phyloP scores from a whole-genome alignment of 2,113 vertebrate species.

The Aptenodytes forsteri region DNA sequence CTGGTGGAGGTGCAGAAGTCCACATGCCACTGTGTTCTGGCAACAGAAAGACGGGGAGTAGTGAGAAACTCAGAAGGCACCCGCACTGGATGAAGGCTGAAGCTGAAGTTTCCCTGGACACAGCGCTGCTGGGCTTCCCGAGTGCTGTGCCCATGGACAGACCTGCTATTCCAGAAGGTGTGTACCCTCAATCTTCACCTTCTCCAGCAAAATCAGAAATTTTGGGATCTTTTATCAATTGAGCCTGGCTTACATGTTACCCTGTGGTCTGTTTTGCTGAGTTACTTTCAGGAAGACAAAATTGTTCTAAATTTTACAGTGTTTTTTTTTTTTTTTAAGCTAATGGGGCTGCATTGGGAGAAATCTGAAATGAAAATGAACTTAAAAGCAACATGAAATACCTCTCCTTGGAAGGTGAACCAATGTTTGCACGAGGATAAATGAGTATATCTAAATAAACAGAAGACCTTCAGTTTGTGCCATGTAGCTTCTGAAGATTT shows the following conservation, averaged over 20 bases:
- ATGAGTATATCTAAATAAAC: neutral
- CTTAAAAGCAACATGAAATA: neutral
- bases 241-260: neutral
- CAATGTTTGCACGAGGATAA: neutral
- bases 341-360: neutral
- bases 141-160: neutral
- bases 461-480: neutral
- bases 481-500: neutral
- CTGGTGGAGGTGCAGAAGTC: neutral
- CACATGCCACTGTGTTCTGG: neutral
- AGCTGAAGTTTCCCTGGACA: neutral
- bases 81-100: accelerated
- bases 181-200: neutral
- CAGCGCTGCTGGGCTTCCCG: neutral
- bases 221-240: neutral
- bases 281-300: neutral
- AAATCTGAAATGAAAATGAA: neutral
- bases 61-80: accelerated
- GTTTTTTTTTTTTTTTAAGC: neutral
- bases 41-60: neutral
- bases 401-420: neutral
- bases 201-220: too few relatives aligned
- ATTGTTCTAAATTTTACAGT: neutral
- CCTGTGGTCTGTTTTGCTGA: neutral
- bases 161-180: accelerated